phyloP scores from a whole-genome alignment of 2,797 vertebrate species.

The Carcharodon carcharias region DNA sequence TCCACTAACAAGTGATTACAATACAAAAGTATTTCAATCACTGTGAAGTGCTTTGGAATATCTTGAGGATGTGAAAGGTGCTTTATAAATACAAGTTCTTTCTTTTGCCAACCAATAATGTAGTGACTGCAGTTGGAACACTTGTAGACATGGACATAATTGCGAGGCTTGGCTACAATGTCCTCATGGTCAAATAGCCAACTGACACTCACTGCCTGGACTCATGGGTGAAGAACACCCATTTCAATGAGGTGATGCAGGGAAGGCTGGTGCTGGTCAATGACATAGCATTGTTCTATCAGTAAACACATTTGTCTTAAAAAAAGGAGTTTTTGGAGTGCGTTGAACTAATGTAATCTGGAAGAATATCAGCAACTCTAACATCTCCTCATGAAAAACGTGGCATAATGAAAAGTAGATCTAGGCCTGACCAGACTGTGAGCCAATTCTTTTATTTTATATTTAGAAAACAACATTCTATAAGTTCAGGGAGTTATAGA shows the following conservation, averaged over 20 bases:
- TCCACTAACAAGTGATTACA: background rate
- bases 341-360: background rate
- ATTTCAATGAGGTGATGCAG: background rate
- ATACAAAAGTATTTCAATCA: no score
- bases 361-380: background rate
- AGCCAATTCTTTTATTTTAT: background rate
- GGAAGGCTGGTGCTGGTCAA: background rate
- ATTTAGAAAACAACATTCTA: background rate
- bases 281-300: background rate
- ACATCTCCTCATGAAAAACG: background rate
- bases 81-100: no score
- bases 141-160: background rate
- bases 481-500: background rate
- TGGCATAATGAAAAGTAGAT: background rate
- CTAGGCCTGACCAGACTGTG: background rate
- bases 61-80: no score
- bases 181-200: background rate
- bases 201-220: no score
- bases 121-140: background rate
- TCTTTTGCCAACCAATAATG: no score
- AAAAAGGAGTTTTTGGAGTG: background rate
- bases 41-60: no score
- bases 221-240: background rate
- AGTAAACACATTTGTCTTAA: background rate
- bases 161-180: background rate